A percentile compares a stretch with the other conserved stretches of the same genome.
Conservation (phyloP, 2,888 invertebrate genomes). For the Selenia dentaria region DNA sequence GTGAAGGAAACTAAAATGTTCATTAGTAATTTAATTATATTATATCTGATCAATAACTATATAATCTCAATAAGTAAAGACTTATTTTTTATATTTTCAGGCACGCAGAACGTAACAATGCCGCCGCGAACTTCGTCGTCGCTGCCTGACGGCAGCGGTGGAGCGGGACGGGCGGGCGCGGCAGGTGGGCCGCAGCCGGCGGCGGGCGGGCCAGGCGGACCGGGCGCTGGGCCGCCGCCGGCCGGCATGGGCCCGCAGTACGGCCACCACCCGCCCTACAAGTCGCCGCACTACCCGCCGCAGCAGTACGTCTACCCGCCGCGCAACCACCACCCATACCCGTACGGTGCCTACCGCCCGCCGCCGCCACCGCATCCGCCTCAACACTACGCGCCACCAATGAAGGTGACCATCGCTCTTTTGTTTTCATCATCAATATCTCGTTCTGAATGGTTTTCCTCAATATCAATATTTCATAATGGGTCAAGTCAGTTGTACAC, state of each 20-base stretch:
- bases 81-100: conserved; percentile 68
- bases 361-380: conserved; percentile 74
- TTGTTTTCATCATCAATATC: not conserved
- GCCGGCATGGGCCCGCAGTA: conserved; percentile 74
- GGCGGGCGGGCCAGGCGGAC: conserved; percentile 61
- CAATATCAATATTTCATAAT: too few relatives aligned
- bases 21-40: too few relatives aligned
- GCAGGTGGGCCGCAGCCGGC: conserved; percentile 47
- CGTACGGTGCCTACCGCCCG: conserved; percentile 73
- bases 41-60: too few relatives aligned
- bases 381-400: conserved; percentile 68
- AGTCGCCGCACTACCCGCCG: conserved; percentile 77
- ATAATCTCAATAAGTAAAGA: too few relatives aligned
- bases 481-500: too few relatives aligned
- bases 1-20: too few relatives aligned
- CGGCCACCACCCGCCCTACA: conserved; percentile 69
- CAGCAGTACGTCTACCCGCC: conserved; percentile 77
- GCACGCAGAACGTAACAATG: conserved; percentile 97
- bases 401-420: conserved; percentile 54
- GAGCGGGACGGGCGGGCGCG: conserved; percentile 58
- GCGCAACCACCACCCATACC: conserved; percentile 78
- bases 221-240: conserved; percentile 61
- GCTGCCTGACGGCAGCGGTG: conserved; percentile 84
- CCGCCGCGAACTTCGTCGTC: conserved; percentile 97
- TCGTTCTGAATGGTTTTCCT: too few relatives aligned